Evolutionary conservation across 2,888 invertebrate species (phyloP).

Genomic region (Trachelus stipa): DNA sequence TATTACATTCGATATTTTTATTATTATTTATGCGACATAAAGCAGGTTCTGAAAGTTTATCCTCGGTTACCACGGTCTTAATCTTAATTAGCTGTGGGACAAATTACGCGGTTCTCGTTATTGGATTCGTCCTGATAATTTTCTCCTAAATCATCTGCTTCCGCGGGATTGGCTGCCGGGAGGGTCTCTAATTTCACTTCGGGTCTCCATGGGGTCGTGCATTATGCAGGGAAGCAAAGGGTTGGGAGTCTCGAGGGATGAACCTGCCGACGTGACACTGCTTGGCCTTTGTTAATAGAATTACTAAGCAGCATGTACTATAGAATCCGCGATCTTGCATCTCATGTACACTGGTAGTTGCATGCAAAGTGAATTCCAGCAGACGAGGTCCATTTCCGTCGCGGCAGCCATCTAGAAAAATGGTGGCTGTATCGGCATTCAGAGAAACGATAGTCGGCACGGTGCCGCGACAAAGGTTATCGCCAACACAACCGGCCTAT

Average conservation of each 20-base stretch:
- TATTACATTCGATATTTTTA: background rate
- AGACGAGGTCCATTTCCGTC: background rate
- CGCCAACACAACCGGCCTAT: slow-evolving; percentile 60
- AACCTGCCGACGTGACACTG: slow-evolving; percentile 58
- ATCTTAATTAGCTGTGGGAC: slow-evolving; percentile 19
- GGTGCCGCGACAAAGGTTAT: slow-evolving; percentile 63
- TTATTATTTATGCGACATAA: background rate
- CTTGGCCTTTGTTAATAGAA: slow-evolving; percentile 21
- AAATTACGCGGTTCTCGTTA: slow-evolving; percentile 51
- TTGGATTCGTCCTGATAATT: slow-evolving; percentile 64
- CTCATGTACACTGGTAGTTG: background rate
- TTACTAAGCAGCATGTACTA: background rate
- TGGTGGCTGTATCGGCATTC: background rate
- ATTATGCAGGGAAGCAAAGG: slow-evolving; percentile 61
- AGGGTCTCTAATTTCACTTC: slow-evolving; percentile 58
- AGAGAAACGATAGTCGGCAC: slow-evolving; percentile 19
- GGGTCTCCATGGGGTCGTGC: slow-evolving; percentile 57
- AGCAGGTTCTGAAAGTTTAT: background rate
- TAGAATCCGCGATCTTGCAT: background rate
- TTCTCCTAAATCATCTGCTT: slow-evolving; percentile 59
- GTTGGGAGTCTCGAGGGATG: slow-evolving; percentile 61
- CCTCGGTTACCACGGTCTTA: background rate
- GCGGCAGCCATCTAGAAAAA: background rate
- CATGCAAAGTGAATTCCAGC: too few relatives aligned
- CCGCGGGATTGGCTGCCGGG: slow-evolving; percentile 26